A percentile compares a stretch with the other conserved stretches of the same genome.
phyloP scores from a whole-genome alignment of 2,888 invertebrate species.

The Campaea margaritaria region DNA sequence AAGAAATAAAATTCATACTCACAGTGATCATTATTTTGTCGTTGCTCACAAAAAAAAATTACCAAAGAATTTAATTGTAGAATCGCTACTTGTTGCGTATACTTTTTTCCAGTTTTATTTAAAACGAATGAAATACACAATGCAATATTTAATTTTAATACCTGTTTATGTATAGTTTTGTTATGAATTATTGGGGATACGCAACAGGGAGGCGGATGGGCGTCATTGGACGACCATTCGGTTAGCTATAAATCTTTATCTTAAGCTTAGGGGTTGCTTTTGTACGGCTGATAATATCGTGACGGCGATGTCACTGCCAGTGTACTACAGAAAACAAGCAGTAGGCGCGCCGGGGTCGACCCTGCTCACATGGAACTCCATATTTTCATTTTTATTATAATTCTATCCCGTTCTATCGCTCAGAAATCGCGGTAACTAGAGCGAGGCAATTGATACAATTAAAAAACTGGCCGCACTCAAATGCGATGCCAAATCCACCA shows the following conservation, averaged over 20 bases:
- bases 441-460: too few species aligned
- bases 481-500: too few species aligned
- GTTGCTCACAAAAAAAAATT: conserved; percentile 82
- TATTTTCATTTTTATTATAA: too few species aligned
- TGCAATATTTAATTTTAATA: conserved; percentile 10
- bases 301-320: conserved; percentile 6
- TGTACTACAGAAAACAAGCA: conserved; percentile 1
- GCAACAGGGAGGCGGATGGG: conserved; percentile 32
- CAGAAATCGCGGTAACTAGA: too few species aligned
- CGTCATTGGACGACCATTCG: conserved; percentile 16
- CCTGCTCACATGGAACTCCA: neutral
- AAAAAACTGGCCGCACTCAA: too few species aligned
- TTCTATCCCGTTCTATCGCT: too few species aligned
- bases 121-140: conserved; percentile 9
- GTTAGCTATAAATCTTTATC: conserved; percentile 17
- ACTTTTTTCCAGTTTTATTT: conserved; percentile 6
- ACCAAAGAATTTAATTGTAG: conserved; percentile 78
- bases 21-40: conserved; percentile 58
- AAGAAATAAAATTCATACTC: conserved; percentile 62
- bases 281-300: neutral
- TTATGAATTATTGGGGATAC: conserved; percentile 8
- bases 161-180: conserved; percentile 10
- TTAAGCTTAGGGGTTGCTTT: neutral
- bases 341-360: neutral
- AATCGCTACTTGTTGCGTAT: conserved; percentile 51